Evolutionary conservation across 2,888 invertebrate genomes (phyloP).

Genomic region (Nipponacmea schrenckii): DNA sequence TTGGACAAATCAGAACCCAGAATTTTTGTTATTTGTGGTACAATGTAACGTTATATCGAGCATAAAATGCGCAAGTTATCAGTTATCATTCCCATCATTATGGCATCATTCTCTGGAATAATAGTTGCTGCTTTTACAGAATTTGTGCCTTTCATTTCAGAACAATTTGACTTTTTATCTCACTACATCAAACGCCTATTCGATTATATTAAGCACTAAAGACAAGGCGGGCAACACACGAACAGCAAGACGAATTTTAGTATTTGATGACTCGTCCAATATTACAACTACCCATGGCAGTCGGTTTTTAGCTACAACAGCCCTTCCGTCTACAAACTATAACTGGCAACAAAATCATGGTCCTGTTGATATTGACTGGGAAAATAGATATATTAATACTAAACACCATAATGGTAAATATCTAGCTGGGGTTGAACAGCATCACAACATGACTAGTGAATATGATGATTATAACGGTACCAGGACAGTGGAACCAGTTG

Average conservation of each 20-base stretch:
- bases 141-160: background rate
- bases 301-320: background rate
- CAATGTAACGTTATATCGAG: too few relatives aligned
- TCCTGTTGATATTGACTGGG: background rate
- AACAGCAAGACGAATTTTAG: background rate
- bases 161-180: background rate
- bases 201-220: background rate
- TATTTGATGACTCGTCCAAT: background rate
- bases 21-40: too few relatives aligned
- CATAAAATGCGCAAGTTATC: too few relatives aligned
- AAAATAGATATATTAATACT: background rate
- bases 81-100: too few relatives aligned
- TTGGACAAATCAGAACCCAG: too few relatives aligned
- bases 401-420: background rate
- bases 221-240: background rate
- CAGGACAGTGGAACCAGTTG: constrained; percentile 16
- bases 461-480: constrained; percentile 29
- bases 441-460: constrained; percentile 9
- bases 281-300: background rate
- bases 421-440: background rate
- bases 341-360: background rate
- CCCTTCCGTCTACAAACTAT: background rate
- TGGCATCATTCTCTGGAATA: too few relatives aligned
- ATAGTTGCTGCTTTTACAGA: too few relatives aligned
- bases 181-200: background rate